These are phyloP conservation scores for Morpho helenor DNA, from an alignment of 2,888 invertebrate genomes.

Conservation along the genomic window DNA sequence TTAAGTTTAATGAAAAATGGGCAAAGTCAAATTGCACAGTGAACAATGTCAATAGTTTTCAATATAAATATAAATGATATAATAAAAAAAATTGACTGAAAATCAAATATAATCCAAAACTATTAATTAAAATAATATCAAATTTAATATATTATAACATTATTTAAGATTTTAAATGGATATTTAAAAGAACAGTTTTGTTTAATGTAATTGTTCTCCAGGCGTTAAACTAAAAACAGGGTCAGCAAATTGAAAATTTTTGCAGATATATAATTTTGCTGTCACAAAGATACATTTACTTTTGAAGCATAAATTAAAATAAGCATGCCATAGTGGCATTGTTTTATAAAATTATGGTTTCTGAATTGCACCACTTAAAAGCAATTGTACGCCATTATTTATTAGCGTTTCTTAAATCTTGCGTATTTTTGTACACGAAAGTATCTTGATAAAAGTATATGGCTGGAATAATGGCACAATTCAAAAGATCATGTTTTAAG, in stretches of 20 bases:
- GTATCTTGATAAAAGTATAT: not conserved
- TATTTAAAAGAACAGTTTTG: too few relatives aligned
- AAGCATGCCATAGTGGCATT: conserved; percentile 20
- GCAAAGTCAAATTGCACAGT: too few relatives aligned
- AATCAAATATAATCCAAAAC: too few relatives aligned
- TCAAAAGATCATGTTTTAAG: too few relatives aligned
- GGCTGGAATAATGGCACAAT: too few relatives aligned
- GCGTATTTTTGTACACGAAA: conserved; percentile 13
- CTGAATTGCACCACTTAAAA: conserved; percentile 14
- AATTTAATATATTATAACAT: too few relatives aligned
- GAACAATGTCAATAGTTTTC: too few relatives aligned
- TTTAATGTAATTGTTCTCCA: not conserved
- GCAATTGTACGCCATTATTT: conserved; percentile 21
- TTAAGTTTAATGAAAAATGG: too few relatives aligned
- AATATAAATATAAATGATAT: too few relatives aligned
- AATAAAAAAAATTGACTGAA: too few relatives aligned
- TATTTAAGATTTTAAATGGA: too few relatives aligned
- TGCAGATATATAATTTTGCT: conserved; percentile 13
- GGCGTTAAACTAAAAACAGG: conserved; percentile 2
- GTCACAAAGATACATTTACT: conserved; percentile 10
- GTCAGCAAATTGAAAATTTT: not conserved
- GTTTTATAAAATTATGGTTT: conserved; percentile 28
- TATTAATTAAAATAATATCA: too few relatives aligned
- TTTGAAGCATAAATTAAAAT: conserved; percentile 8
- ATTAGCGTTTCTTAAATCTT: conserved; percentile 16